Evolutionary conservation across 2,888 invertebrate genomes (phyloP).

Genomic region (Protonemura montana): DNA sequence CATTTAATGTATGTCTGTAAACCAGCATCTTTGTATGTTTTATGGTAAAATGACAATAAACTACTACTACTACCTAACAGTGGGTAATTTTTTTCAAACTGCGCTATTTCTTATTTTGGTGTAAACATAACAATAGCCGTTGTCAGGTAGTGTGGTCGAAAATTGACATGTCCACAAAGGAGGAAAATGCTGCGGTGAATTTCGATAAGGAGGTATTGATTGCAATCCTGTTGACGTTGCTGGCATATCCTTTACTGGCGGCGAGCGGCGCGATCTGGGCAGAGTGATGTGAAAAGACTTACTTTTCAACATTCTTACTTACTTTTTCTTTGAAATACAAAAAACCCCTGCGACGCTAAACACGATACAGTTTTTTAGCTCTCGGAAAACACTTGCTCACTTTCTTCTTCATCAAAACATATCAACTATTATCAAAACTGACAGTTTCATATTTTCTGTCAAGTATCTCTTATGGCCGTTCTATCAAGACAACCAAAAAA

Average conservation of each 20-base stretch:
- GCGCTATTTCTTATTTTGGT: not conserved
- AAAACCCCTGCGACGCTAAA: not conserved
- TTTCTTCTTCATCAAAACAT: not conserved
- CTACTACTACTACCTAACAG: too few species aligned
- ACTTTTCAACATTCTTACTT: not conserved
- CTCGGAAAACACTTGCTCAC: not conserved
- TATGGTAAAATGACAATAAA: too few species aligned
- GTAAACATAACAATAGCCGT: not conserved
- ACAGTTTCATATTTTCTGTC: not conserved
- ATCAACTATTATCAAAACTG: not conserved
- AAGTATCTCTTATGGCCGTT: not conserved
- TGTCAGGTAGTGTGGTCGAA: not conserved
- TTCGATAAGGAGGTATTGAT: slow-evolving; percentile 2
- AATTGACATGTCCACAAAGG: not conserved
- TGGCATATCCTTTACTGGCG: not conserved
- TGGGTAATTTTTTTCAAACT: not conserved
- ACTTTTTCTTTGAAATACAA: not conserved
- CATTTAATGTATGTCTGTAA: too few species aligned
- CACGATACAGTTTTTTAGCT: not conserved
- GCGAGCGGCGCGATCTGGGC: not conserved
- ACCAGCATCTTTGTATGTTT: too few species aligned
- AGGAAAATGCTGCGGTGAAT: not conserved
- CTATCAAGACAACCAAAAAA: not conserved
- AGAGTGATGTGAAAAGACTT: not conserved
- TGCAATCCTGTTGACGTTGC: not conserved